Evolutionary conservation across 2,113 vertebrate species (phyloP).

Genomic region (Fregata magnificens): DNA sequence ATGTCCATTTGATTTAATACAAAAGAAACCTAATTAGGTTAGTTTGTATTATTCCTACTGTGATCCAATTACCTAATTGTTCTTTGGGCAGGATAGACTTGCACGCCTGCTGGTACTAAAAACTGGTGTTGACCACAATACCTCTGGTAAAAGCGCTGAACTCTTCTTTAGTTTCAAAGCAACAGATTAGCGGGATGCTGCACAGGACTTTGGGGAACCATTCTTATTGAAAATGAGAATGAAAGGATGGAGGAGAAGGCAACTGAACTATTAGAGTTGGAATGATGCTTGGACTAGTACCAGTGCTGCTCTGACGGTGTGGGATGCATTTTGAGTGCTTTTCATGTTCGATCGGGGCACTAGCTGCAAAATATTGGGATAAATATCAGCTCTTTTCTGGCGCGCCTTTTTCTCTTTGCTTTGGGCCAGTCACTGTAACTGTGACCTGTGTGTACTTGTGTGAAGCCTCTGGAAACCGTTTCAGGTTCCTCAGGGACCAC

Average conservation of each 20-base stretch:
- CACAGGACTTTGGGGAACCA: background rate
- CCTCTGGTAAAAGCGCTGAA: background rate
- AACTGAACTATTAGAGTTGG: background rate
- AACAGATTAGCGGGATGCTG: background rate
- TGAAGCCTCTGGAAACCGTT: background rate
- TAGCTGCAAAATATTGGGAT: background rate
- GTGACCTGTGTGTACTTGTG: background rate
- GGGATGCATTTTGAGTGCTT: background rate
- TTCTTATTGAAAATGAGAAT: background rate
- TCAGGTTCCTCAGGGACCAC: background rate
- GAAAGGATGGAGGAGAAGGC: background rate
- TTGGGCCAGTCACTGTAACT: background rate
- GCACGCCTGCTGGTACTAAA: background rate
- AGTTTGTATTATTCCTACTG: background rate
- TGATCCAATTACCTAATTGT: background rate
- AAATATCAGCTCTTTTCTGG: background rate
- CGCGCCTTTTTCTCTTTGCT: background rate
- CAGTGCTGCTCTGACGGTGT: background rate
- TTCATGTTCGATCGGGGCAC: background rate
- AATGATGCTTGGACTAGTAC: background rate
- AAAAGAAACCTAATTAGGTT: background rate
- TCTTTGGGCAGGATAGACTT: background rate
- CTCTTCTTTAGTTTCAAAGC: background rate
- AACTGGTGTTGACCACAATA: background rate
- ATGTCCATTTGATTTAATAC: background rate